A percentile compares a stretch with the other conserved stretches of the same genome.
Evolutionary conservation across 2,797 vertebrate species (phyloP).

Genomic region (Chelidonichthys spinosus): DNA sequence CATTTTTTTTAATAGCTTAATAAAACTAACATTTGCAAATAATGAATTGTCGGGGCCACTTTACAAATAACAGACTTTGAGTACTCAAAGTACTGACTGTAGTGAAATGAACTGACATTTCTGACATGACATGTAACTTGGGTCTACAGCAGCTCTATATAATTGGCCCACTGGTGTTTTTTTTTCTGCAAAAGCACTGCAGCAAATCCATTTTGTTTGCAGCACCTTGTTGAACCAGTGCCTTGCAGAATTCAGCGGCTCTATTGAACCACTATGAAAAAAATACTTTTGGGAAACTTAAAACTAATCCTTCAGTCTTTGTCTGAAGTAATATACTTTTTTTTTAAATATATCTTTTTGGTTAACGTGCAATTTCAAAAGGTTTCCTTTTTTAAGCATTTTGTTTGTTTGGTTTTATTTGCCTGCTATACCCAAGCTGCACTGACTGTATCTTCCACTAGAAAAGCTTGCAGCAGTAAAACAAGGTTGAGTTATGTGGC

Average conservation of each 20-base stretch:
- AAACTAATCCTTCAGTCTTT: not conserved
- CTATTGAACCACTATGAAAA: not conserved
- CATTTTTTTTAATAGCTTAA: no score
- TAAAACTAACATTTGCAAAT: no score
- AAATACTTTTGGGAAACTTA: not conserved
- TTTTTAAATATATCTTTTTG: not conserved
- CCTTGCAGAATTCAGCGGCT: not conserved
- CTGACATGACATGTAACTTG: no score
- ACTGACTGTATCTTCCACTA: not conserved
- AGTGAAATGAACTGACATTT: not conserved
- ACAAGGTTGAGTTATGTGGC: not conserved
- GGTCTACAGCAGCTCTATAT: no score
- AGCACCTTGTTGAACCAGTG: not conserved
- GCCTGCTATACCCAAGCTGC: not conserved
- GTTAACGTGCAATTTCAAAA: not conserved
- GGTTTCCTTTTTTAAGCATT: not conserved
- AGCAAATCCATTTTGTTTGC: not conserved
- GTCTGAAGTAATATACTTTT: not conserved
- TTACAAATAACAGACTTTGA: not conserved
- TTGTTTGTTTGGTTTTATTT: not conserved
- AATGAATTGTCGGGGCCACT: not conserved
- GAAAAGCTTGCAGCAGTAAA: not conserved
- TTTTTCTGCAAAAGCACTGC: not conserved
- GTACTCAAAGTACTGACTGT: not conserved
- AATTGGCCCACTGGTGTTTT: not conserved